Evolutionary conservation across 2,797 vertebrate species (phyloP), one percentile per base, ranked within the genome.

Genomic region (Anabas testudineus): DNA sequence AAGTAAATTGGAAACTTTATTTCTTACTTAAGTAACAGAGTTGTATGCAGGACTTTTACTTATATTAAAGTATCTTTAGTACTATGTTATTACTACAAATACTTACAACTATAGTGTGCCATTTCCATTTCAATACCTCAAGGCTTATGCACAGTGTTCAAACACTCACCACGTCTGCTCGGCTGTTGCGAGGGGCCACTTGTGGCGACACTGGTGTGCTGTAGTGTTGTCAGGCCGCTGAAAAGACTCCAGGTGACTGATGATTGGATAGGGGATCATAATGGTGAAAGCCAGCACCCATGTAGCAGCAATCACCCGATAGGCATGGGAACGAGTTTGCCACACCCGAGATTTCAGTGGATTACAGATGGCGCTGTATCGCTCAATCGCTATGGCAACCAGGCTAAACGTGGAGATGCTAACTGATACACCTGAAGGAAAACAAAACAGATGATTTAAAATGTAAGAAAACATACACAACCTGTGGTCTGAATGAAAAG

Each of bases 291-390:
- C 96, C 59, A 97, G 71, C 10, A 93, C 79, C 97, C 97, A 99
- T 0, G 97, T 99, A 42, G 94, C 89, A 0, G 94, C 90, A 9
- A 99, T 98, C 75, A 99, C 97, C 1, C 96, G 94, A 80, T 93
- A 95, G 5, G 97, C 97, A 0, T 99, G 97, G n/a, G 97, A 98
- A 10, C 95, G 95, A 0, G 97, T 99, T 91, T 99, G 97, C 97
- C 97, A 99, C 39, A 94, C 95, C 0, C 97, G 93, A 0, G 97
- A 97, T 89, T 97, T 96, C 80, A 99, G 88, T 0, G 97, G 97
- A 81, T 97, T 96, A 84, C 97, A 98, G 91, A 99, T 99, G 86
- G 97, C 97, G 30, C 96, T 98, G 93, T 98, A 97, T 43, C 97
- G 95, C 86, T 99, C 97, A 14, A 98, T 95, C 52, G 97, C 96